phyloP scores from a whole-genome alignment of 2,113 vertebrate species.

The Ochotona curzoniae region DNA sequence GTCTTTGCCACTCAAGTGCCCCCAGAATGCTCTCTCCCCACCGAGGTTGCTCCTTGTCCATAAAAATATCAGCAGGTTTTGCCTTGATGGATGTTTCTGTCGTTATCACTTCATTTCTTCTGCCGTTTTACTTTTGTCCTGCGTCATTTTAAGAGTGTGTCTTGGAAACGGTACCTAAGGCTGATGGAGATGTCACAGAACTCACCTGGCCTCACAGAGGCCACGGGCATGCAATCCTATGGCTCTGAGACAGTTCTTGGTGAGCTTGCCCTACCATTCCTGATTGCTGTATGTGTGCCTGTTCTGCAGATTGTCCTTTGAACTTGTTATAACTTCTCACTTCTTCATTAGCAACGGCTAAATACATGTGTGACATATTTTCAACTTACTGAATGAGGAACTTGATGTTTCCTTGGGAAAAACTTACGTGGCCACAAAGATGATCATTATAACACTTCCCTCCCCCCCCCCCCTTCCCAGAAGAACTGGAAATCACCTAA shows the following conservation, averaged over 20 bases:
- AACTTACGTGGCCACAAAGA: background rate
- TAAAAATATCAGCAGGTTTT: background rate
- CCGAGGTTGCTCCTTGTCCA: background rate
- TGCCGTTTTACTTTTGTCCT: background rate
- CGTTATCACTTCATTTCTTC: background rate
- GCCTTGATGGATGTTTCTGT: background rate
- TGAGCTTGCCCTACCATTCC: background rate
- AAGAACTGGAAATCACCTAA: background rate
- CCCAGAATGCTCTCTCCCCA: background rate
- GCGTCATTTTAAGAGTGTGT: background rate
- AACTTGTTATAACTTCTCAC: background rate
- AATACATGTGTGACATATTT: background rate
- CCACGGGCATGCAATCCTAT: too few relatives aligned
- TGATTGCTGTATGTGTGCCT: background rate
- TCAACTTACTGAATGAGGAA: background rate
- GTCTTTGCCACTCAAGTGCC: background rate
- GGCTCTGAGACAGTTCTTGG: background rate
- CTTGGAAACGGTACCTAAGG: background rate
- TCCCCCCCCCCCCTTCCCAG: background rate
- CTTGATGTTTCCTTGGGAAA: slow-evolving; percentile 4
- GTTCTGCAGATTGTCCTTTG: background rate
- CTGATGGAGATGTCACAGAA: background rate
- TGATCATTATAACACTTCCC: background rate
- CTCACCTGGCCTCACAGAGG: too few relatives aligned
- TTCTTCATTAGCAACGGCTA: slow-evolving; percentile 18